Evolutionary conservation across 2,888 invertebrate species (phyloP).

Genomic region (Rhagonycha fulva): DNA sequence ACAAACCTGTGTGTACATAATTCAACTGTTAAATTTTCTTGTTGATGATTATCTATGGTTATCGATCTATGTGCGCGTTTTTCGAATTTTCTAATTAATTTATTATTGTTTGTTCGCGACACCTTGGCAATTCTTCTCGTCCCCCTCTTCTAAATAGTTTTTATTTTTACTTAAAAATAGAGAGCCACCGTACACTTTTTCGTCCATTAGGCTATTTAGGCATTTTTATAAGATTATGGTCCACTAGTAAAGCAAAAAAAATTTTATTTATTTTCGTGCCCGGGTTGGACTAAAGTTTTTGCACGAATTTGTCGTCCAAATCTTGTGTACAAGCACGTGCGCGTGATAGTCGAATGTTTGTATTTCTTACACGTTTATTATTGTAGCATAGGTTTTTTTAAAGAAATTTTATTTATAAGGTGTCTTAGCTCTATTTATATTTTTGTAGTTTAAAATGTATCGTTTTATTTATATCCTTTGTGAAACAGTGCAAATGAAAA

Average conservation of each 20-base stretch:
- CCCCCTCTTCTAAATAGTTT: neutral
- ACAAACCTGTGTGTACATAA: constrained; percentile 10
- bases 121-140: neutral
- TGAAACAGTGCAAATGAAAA: constrained; percentile 16
- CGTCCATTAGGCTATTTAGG: constrained; percentile 36
- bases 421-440: constrained; percentile 23
- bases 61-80: neutral
- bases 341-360: constrained; percentile 22
- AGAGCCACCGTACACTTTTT: constrained; percentile 23
- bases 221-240: constrained; percentile 25
- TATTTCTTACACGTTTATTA: constrained; percentile 9
- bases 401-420: constrained; percentile 20
- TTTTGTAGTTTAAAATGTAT: constrained; percentile 28
- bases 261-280: constrained; percentile 28
- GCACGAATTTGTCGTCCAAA: neutral
- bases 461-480: constrained; percentile 25
- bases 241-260: constrained; percentile 16
- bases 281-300: neutral
- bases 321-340: neutral
- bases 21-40: constrained; percentile 23
- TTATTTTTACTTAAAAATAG: constrained; percentile 6
- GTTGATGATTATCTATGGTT: constrained; percentile 13
- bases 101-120: neutral
- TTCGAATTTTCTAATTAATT: neutral
- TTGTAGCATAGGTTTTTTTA: constrained; percentile 8